phyloP scores from a whole-genome alignment of 2,113 vertebrate species.

The Oreotrochilus melanogaster region DNA sequence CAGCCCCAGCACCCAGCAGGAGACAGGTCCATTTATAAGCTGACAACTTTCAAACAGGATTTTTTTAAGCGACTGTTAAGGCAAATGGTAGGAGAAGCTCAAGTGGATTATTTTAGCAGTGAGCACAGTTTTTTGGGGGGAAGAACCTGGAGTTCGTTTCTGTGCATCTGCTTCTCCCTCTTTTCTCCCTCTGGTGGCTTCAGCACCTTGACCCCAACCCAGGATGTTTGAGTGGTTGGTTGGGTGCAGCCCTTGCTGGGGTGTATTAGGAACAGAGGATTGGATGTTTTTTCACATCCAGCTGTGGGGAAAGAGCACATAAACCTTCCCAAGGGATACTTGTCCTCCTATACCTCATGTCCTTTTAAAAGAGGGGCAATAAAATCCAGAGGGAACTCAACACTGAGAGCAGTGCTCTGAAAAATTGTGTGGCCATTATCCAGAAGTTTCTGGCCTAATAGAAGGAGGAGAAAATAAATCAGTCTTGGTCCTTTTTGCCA shows the following conservation, averaged over 20 bases:
- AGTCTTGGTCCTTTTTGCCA: neutral
- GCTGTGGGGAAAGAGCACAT: fast-evolving
- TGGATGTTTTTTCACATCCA: too few relatives aligned
- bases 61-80: neutral
- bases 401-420: neutral
- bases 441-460: neutral
- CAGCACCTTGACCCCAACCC: neutral
- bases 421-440: fast-evolving
- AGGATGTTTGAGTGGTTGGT: neutral
- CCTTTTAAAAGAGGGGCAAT: neutral
- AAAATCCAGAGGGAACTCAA: neutral
- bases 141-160: neutral
- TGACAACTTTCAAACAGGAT: neutral
- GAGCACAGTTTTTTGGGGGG: neutral
- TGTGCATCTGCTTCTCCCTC: neutral
- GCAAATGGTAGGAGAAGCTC: neutral
- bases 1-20: neutral
- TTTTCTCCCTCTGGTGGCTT: neutral
- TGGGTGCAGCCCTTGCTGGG: neutral
- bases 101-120: neutral
- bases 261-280: neutral
- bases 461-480: fast-evolving
- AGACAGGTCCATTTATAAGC: neutral
- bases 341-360: neutral
- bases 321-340: neutral